phyloP scores from a whole-genome alignment of 2,797 vertebrate species.

The Pseudochirops cupreus region DNA sequence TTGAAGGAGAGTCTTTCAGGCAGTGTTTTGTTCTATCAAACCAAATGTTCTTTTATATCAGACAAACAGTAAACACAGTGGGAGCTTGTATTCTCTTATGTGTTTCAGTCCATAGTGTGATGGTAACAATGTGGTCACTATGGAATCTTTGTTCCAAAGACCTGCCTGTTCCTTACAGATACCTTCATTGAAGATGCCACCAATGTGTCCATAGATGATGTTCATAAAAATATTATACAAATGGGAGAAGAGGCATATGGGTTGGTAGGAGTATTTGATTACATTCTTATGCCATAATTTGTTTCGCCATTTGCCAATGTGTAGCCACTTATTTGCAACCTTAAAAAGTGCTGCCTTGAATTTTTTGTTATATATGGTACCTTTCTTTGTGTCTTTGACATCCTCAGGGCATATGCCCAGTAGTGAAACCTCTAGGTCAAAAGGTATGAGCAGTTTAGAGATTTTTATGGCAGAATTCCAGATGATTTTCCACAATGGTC shows the following conservation, averaged over 20 bases:
- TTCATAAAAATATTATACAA: background rate
- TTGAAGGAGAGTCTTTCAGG: background rate
- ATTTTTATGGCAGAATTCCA: background rate
- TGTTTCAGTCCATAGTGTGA: background rate
- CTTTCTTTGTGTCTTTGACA: background rate
- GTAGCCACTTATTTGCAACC: background rate
- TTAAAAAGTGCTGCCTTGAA: background rate
- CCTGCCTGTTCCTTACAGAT: background rate
- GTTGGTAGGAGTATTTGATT: background rate
- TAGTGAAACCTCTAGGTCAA: background rate
- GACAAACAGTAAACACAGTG: background rate
- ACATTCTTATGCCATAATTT: background rate
- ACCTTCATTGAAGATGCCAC: background rate
- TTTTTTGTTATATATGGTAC: background rate
- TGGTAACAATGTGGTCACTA: background rate
- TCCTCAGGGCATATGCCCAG: background rate
- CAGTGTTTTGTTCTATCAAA: background rate
- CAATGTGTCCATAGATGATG: background rate
- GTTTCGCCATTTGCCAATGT: background rate
- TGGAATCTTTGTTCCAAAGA: background rate
- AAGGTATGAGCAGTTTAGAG: background rate
- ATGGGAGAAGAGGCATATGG: background rate
- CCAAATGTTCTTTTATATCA: background rate
- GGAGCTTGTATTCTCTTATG: background rate
- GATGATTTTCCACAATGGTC: background rate